Percentiles rank a stretch among this genome's conserved stretches.
phyloP scores from a whole-genome alignment of 2,797 vertebrate species.

The Crenuchus spilurus region DNA sequence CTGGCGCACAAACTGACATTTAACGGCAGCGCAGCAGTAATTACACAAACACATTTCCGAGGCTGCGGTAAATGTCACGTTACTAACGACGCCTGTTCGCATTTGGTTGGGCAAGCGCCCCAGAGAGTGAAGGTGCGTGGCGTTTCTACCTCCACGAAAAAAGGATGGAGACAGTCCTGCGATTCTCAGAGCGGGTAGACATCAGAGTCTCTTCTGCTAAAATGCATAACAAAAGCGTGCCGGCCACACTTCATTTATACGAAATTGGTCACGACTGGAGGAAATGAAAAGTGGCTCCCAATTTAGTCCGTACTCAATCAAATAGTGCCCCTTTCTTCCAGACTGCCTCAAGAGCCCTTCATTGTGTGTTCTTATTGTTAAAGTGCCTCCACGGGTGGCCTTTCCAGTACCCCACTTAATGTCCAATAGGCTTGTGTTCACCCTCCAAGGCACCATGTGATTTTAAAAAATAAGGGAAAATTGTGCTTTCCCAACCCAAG shows the following conservation, averaged over 20 bases:
- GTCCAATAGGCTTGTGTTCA: slow-evolving; percentile 14
- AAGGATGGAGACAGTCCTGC: neutral
- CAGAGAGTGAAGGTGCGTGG: slow-evolving; percentile 24
- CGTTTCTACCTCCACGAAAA: slow-evolving; percentile 12
- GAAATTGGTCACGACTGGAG: slow-evolving; percentile 8
- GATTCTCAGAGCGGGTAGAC: slow-evolving; percentile 5
- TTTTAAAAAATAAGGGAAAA: neutral
- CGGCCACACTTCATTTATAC: neutral
- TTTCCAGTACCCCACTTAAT: slow-evolving; percentile 11
- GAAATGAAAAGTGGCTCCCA: slow-evolving; percentile 24
- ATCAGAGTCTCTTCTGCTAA: neutral
- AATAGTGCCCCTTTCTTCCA: slow-evolving; percentile 3
- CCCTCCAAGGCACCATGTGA: slow-evolving; percentile 21
- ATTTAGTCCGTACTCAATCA: slow-evolving; percentile 28
- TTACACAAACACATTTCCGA: slow-evolving; percentile 70
- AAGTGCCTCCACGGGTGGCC: slow-evolving; percentile 24
- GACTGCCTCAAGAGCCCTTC: slow-evolving; percentile 12
- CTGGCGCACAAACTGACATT: slow-evolving; percentile 76
- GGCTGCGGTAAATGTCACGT: slow-evolving; percentile 71
- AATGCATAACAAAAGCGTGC: neutral
- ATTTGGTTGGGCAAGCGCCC: slow-evolving; percentile 61
- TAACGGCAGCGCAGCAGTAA: slow-evolving; percentile 71
- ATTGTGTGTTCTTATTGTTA: slow-evolving; percentile 24
- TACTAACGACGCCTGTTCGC: slow-evolving; percentile 59
- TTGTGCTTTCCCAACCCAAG: slow-evolving; percentile 29